Conservation (phyloP, 2,888 invertebrate genomes). For the Tetropium fuscum region DNA sequence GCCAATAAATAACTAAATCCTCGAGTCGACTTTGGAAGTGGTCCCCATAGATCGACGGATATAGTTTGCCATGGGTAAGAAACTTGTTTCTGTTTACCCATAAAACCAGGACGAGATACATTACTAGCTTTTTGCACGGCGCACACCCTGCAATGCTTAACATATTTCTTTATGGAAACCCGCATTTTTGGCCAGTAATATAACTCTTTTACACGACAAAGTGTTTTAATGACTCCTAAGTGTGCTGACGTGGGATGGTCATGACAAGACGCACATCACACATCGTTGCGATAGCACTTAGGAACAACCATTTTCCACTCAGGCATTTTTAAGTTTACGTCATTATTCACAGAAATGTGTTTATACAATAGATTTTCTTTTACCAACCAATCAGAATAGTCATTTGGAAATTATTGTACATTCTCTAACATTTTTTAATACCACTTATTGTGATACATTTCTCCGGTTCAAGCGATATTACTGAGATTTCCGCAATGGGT, state of each 20-base stretch:
- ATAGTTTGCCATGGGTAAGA: neutral
- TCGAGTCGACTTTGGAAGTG: neutral
- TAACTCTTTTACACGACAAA: neutral
- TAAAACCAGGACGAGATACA: neutral
- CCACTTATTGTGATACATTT: slow-evolving; percentile 1
- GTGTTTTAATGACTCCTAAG: slow-evolving; percentile 6
- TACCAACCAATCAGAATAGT: slow-evolving; percentile 19
- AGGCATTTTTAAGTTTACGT: neutral
- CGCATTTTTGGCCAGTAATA: slow-evolving; percentile 11
- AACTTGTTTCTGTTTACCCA: neutral
- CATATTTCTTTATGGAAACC: neutral
- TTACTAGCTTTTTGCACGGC: neutral
- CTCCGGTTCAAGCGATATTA: neutral
- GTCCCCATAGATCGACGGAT: neutral
- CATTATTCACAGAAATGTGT: neutral
- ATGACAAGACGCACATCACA: neutral
- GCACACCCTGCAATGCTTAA: neutral
- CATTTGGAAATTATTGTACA: slow-evolving; percentile 14
- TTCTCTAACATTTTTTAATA: slow-evolving; percentile 22
- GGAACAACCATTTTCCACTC: slow-evolving; percentile 5
- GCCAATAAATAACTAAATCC: neutral
- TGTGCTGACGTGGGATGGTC: neutral
- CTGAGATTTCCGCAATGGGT: neutral
- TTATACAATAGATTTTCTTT: neutral
- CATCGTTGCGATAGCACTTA: slow-evolving; percentile 5